A percentile compares a stretch with the other conserved stretches of the same genome.
phyloP scores from a whole-genome alignment of 2,113 vertebrate species.

The Oncorhynchus mykiss region DNA sequence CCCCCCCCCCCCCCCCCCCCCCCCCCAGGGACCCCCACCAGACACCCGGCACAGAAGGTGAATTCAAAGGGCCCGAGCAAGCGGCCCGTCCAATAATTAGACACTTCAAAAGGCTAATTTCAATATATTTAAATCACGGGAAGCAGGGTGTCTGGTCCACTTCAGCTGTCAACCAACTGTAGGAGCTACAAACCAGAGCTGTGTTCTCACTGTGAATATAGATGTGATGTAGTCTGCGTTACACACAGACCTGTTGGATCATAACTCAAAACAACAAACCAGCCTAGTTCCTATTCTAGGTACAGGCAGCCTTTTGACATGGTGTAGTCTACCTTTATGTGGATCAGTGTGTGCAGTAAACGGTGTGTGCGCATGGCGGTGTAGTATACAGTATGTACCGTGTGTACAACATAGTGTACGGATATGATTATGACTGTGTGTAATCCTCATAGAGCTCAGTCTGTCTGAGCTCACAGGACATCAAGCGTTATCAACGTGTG shows the following conservation, averaged over 20 bases:
- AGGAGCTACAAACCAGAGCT: conserved; percentile 26
- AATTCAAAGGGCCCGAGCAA: conserved; percentile 55
- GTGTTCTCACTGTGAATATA: conserved; percentile 4
- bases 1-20: conserved; percentile 26
- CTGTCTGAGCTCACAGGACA: not conserved
- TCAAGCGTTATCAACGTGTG: not conserved
- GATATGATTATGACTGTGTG: not conserved
- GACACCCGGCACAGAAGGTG: conserved; percentile 59
- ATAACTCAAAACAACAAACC: too few species aligned
- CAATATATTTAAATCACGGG: conserved; percentile 58
- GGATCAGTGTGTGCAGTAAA: not conserved
- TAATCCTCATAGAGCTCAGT: not conserved
- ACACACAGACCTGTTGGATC: not conserved
- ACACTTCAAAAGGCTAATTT: conserved; percentile 56
- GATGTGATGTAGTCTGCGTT: not conserved
- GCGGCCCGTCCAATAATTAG: conserved; percentile 57
- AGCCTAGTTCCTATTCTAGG: too few species aligned
- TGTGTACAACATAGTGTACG: not conserved
- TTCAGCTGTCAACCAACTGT: conserved; percentile 27
- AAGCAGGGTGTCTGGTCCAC: conserved; percentile 44
- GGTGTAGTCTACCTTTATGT: not conserved
- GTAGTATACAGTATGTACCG: not conserved
- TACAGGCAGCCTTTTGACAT: too few species aligned
- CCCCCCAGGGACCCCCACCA: conserved; percentile 48
- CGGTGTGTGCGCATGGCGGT: not conserved